Conservation (phyloP, 1,140 invertebrate species). For the Anthonomus grandis region DNA sequence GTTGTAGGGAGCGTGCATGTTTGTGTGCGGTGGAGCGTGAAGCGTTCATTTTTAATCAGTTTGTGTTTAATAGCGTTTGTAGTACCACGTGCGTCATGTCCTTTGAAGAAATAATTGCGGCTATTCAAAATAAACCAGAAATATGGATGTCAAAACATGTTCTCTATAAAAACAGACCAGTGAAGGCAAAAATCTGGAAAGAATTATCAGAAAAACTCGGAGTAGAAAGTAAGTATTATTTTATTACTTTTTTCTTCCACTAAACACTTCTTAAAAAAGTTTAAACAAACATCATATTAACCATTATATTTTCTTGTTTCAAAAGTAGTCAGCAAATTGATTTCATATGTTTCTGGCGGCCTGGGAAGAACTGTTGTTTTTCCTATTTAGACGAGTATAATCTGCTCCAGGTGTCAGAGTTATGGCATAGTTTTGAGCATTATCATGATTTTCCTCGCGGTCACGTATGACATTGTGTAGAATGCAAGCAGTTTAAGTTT, state of each 20-base stretch:
- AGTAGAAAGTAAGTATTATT: not conserved
- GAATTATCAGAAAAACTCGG: not conserved
- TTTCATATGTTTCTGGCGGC: not conserved
- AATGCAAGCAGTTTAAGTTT: not conserved
- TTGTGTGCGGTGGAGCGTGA: not conserved
- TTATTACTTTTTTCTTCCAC: not conserved
- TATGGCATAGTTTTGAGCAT: not conserved
- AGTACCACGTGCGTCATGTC: slow-evolving; percentile 1
- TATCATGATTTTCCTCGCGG: not conserved
- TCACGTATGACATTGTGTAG: not conserved
- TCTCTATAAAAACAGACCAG: not conserved
- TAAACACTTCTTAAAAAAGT: not conserved
- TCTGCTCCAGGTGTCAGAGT: not conserved
- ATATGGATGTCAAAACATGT: not conserved
- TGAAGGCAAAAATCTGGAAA: not conserved
- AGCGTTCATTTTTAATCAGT: not conserved
- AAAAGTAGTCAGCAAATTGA: no score
- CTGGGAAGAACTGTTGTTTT: not conserved
- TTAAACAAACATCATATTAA: not conserved
- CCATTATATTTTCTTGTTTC: not conserved
- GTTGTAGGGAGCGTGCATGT: not conserved
- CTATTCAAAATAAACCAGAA: not conserved
- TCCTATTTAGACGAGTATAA: not conserved
- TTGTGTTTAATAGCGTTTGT: not conserved
- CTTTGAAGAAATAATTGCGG: slow-evolving; percentile 1